Evolutionary conservation across 2,888 invertebrate species (phyloP).

Genomic region (Glaucopsyche alexis): DNA sequence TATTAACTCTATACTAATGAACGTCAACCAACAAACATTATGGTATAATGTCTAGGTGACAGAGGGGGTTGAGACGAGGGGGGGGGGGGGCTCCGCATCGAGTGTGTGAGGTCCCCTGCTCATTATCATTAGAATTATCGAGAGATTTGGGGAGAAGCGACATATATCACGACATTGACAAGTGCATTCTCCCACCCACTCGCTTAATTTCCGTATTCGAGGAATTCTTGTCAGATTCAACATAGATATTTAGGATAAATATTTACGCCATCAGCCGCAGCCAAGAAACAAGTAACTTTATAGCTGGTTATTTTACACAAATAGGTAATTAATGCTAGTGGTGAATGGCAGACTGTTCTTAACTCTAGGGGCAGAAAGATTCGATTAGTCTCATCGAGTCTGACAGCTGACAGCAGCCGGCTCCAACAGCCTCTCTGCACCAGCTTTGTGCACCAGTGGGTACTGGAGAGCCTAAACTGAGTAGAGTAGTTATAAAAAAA

Average conservation of each 20-base stretch:
- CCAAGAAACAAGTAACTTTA: neutral
- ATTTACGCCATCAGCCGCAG: neutral
- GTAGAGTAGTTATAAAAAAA: too few species aligned
- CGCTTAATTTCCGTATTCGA: neutral
- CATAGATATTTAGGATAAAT: neutral
- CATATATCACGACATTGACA: neutral
- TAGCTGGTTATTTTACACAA: too few species aligned
- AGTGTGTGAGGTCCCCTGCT: neutral
- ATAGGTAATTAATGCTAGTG: too few species aligned
- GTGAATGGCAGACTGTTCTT: too few species aligned
- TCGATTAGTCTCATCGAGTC: too few species aligned
- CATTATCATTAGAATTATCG: neutral
- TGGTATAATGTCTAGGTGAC: neutral
- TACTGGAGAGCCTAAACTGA: too few species aligned
- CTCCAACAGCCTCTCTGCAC: too few species aligned
- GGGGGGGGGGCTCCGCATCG: neutral
- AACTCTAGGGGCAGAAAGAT: too few species aligned
- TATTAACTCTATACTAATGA: neutral
- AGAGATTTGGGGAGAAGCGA: neutral
- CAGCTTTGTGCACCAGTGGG: too few species aligned
- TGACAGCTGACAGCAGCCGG: too few species aligned
- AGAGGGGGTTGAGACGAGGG: neutral
- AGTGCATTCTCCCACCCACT: neutral
- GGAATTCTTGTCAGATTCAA: neutral
- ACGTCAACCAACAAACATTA: neutral